phyloP scores from a whole-genome alignment of 2,113 vertebrate species.

The Pteropus alecto region DNA sequence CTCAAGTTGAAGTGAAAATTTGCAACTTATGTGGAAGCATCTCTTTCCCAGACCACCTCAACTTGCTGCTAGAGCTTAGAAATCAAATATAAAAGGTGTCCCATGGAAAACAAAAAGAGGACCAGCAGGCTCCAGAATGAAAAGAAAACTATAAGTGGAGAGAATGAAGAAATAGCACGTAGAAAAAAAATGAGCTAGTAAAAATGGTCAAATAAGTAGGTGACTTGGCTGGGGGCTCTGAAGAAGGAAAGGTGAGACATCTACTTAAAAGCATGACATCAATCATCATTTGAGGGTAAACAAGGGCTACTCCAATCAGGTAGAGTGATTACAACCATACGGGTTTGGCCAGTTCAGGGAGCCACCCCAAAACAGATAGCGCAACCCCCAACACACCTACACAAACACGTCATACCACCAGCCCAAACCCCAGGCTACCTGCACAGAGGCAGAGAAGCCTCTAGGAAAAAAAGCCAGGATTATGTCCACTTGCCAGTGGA shows the following conservation, averaged over 20 bases:
- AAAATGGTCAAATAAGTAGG: background rate
- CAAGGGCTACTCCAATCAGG: constrained; percentile 18
- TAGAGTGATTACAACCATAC: background rate
- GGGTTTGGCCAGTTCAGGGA: constrained; percentile 24
- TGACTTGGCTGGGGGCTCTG: background rate
- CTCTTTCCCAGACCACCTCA: constrained; percentile 24
- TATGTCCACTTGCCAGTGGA: background rate
- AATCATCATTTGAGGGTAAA: background rate
- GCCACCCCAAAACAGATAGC: constrained; percentile 52
- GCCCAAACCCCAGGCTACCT: background rate
- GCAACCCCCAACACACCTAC: constrained; percentile 51
- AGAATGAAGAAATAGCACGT: background rate
- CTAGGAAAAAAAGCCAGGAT: background rate
- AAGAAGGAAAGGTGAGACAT: background rate
- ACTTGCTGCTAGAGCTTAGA: background rate
- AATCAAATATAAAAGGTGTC: background rate
- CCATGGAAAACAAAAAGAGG: constrained; percentile 23
- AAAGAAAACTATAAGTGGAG: background rate
- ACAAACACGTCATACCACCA: background rate
- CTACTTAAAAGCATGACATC: background rate
- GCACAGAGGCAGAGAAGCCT: background rate
- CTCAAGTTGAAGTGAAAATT: constrained; percentile 14
- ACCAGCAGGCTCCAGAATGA: background rate
- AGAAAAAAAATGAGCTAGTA: background rate
- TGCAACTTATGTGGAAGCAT: constrained; percentile 31